Evolutionary conservation across 1,140 invertebrate genomes (phyloP).

Genomic region (Drosophila subpulchrella): DNA sequence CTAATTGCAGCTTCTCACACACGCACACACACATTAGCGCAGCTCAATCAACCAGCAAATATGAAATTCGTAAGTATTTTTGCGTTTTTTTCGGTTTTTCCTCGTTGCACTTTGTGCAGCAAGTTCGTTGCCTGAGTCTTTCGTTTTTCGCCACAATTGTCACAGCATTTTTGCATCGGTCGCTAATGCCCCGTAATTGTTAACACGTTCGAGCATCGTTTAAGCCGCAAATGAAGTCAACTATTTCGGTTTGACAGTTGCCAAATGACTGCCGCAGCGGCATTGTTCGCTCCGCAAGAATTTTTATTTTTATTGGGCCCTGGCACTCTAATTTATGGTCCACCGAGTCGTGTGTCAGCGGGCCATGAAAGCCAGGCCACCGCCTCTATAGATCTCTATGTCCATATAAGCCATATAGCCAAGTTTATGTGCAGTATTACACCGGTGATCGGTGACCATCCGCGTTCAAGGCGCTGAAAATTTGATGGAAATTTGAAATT

Average conservation of each 20-base stretch:
- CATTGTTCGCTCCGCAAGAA: constrained; percentile 56
- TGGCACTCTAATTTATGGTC: constrained; percentile 74
- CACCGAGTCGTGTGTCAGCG: constrained; percentile 52
- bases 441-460: constrained; percentile 9
- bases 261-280: constrained; percentile 29
- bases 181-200: constrained; percentile 45
- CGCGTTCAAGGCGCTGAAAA: constrained; percentile 32
- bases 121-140: constrained; percentile 77
- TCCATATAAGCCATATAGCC: not conserved
- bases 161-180: constrained; percentile 34
- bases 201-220: constrained; percentile 50
- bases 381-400: constrained; percentile 20
- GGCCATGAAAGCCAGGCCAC: constrained; percentile 54
- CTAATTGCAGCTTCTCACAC: constrained; percentile 68
- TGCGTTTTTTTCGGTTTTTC: constrained; percentile 24
- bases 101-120: not conserved
- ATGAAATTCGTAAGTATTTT: constrained; percentile 82
- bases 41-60: constrained; percentile 62
- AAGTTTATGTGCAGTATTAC: constrained; percentile 38
- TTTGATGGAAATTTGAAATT: constrained; percentile 29
- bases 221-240: constrained; percentile 56
- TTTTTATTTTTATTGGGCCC: constrained; percentile 78
- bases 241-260: constrained; percentile 40
- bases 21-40: constrained; percentile 21
- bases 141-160: constrained; percentile 61